Percentiles rank a stretch among this genome's conserved stretches.
phyloP scores from a whole-genome alignment of 2,888 invertebrate species.

The Arge pagana region DNA sequence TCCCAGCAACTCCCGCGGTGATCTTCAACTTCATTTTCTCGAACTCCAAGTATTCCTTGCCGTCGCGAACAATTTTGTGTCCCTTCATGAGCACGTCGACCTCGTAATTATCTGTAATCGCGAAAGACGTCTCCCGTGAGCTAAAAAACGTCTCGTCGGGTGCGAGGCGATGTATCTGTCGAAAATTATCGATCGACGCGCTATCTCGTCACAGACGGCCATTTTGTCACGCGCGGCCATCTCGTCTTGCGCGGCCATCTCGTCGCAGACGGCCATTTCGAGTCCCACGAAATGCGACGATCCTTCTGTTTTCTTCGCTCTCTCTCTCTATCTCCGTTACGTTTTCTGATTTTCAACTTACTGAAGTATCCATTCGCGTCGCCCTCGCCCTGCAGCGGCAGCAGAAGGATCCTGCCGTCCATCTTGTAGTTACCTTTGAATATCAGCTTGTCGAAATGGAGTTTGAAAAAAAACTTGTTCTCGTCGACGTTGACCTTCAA shows the following conservation, averaged over 20 bases:
- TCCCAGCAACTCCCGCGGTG: conserved; percentile 64
- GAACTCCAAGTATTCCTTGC: conserved; percentile 66
- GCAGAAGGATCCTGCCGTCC: conserved; percentile 68
- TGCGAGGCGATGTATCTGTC: not conserved
- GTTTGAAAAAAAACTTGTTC: conserved; percentile 67
- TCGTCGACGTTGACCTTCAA: conserved; percentile 63
- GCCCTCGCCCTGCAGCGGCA: conserved; percentile 68
- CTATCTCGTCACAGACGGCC: too few species aligned
- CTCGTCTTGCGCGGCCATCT: too few species aligned
- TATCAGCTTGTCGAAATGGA: conserved; percentile 64
- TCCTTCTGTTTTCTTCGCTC: too few species aligned
- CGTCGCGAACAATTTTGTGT: conserved; percentile 62
- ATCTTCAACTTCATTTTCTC: conserved; percentile 68
- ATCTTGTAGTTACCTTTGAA: conserved; percentile 72
- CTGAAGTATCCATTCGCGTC: conserved; percentile 71
- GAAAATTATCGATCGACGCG: not conserved
- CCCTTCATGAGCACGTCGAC: conserved; percentile 70
- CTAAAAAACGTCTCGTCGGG: not conserved
- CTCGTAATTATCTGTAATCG: conserved; percentile 64
- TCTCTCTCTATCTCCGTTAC: too few species aligned
- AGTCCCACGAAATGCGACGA: too few species aligned
- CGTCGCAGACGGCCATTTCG: too few species aligned
- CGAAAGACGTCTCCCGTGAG: not conserved
- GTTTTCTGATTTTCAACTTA: too few species aligned
- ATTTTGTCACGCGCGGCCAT: too few species aligned